Evolutionary conservation across 1,140 invertebrate species (phyloP).

Genomic region (Dufourea novaeangliae): DNA sequence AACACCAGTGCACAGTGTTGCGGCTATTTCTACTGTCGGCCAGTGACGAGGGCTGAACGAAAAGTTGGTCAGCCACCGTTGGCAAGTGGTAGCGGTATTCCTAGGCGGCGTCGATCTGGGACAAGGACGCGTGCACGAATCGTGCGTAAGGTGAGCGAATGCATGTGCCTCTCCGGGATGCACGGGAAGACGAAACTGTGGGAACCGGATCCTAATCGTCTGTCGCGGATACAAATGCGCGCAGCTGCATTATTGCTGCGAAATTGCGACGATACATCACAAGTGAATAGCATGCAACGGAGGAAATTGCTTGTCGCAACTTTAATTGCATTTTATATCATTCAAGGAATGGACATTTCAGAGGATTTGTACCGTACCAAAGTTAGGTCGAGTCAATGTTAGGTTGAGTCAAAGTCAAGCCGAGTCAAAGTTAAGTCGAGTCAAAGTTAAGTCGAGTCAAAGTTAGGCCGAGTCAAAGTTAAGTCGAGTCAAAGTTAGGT

Average conservation of each 20-base stretch:
- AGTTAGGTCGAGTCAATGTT: no score
- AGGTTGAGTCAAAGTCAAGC: no score
- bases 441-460: no score
- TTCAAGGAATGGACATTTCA: no score
- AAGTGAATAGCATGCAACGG: neutral
- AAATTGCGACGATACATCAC: neutral
- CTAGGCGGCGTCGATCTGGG: constrained; percentile 69
- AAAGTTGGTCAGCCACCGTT: constrained; percentile 70
- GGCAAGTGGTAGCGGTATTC: constrained; percentile 64
- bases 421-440: no score
- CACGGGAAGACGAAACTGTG: constrained; percentile 32
- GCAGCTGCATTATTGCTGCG: neutral
- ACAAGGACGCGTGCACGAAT: constrained; percentile 73
- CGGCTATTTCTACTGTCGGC: constrained; percentile 67
- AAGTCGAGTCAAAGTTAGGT: no score
- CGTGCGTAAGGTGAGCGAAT: constrained; percentile 57
- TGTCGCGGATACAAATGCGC: neutral
- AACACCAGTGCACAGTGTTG: constrained; percentile 51
- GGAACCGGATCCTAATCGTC: constrained; percentile 11
- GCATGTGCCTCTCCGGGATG: constrained; percentile 6
- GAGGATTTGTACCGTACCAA: no score
- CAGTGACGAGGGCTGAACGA: constrained; percentile 66
- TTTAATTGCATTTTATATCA: no score
- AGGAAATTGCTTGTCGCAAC: no score
- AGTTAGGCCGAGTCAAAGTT: no score